Percentiles rank a stretch among this genome's conserved stretches.
Evolutionary conservation across 2,113 vertebrate genomes (phyloP).

Genomic region (Hystrix cristata): DNA sequence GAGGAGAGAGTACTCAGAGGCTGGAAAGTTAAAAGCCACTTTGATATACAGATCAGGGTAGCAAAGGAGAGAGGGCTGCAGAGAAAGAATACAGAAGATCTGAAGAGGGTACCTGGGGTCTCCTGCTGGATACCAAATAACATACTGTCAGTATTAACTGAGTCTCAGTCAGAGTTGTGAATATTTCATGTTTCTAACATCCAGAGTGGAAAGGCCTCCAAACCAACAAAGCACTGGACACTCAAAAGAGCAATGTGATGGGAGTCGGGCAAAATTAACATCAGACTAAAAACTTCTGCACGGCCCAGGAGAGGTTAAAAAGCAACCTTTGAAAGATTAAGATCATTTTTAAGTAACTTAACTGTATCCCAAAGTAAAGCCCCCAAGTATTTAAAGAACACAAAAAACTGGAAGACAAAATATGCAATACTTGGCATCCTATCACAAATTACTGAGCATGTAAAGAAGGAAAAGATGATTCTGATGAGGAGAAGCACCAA

Average conservation of each 20-base stretch:
- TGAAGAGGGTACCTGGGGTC: neutral
- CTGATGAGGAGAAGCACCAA: neutral
- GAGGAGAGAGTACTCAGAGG: neutral
- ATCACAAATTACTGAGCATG: neutral
- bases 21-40: neutral
- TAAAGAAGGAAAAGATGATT: slow-evolving; percentile 6
- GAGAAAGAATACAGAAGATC: neutral
- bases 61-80: neutral
- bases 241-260: neutral
- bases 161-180: neutral
- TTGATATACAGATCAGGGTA: neutral
- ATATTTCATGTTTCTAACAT: neutral
- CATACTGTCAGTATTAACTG: neutral
- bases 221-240: neutral
- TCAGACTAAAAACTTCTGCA: neutral
- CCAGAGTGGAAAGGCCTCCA: neutral
- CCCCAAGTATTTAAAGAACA: neutral
- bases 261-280: neutral
- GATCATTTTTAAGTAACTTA: slow-evolving; percentile 2
- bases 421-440: neutral
- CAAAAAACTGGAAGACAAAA: neutral
- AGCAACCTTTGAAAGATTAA: neutral
- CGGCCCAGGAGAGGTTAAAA: neutral
- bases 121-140: neutral
- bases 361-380: neutral